phyloP scores from a whole-genome alignment of 2,113 vertebrate genomes.

The Serilophus lunatus region DNA sequence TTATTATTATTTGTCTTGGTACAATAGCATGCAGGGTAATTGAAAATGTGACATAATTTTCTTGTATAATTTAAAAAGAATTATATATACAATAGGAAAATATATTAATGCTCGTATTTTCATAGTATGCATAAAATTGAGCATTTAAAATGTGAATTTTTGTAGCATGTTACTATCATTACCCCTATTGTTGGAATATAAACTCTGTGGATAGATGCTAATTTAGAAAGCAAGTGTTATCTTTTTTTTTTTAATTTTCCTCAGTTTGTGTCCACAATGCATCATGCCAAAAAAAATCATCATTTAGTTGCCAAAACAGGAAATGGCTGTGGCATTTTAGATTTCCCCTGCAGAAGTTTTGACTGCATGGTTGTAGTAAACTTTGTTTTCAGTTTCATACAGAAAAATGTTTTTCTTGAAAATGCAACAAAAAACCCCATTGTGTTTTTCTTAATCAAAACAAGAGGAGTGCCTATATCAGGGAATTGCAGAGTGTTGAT shows the following conservation, averaged over 20 bases:
- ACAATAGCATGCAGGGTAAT: background rate
- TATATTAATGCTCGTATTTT: background rate
- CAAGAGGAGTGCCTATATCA: background rate
- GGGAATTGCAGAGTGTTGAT: background rate
- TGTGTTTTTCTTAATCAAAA: background rate
- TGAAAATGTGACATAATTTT: background rate
- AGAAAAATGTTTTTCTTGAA: background rate
- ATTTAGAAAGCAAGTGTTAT: background rate
- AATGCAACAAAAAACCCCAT: fast-evolving
- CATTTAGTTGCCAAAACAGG: background rate
- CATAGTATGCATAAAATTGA: background rate
- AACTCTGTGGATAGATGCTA: background rate
- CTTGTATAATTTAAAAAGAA: background rate
- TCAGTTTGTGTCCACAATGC: background rate
- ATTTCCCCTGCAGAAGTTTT: background rate
- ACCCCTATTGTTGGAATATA: background rate
- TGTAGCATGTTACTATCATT: background rate
- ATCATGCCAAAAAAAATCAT: background rate
- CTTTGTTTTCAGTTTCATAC: background rate
- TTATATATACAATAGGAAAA: background rate
- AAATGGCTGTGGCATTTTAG: background rate
- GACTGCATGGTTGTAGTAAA: background rate
- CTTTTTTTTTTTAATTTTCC: background rate
- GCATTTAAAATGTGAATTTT: background rate
- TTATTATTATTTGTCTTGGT: background rate